These are phyloP conservation scores for Halesus radiatus DNA, from an alignment of 1,140 invertebrate genomes.

Conservation along the genomic window DNA sequence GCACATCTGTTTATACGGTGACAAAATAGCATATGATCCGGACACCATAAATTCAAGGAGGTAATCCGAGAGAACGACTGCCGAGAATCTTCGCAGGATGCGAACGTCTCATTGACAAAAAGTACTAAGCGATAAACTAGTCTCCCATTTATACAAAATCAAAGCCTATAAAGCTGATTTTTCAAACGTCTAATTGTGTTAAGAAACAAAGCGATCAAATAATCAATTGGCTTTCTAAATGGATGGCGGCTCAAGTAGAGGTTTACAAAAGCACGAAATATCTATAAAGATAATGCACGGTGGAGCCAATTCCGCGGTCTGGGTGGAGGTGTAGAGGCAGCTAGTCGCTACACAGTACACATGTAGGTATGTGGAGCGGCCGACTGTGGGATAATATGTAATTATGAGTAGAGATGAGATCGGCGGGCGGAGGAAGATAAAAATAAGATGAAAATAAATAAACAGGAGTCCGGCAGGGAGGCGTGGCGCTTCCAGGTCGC, in stretches of 20 bases:
- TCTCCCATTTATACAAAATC: too few species aligned
- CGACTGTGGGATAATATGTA: constrained; percentile 57
- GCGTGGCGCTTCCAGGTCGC: neutral
- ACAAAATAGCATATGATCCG: too few species aligned
- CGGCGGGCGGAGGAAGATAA: constrained; percentile 51
- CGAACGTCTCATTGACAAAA: too few species aligned
- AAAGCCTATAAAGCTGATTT: too few species aligned
- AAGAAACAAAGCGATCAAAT: neutral
- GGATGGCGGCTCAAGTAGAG: neutral
- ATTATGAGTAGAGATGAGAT: constrained; percentile 56
- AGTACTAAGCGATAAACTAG: too few species aligned
- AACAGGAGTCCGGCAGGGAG: constrained; percentile 40
- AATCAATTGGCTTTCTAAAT: constrained; percentile 15
- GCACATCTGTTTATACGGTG: too few species aligned
- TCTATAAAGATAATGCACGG: constrained; percentile 34
- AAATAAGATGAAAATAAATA: constrained; percentile 55
- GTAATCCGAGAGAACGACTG: too few species aligned
- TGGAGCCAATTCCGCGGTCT: constrained; percentile 34
- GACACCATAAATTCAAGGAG: too few species aligned
- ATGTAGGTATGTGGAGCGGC: constrained; percentile 31
- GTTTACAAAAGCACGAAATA: constrained; percentile 41
- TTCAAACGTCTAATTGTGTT: neutral
- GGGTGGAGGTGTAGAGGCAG: constrained; percentile 29
- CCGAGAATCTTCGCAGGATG: too few species aligned
- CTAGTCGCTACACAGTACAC: too few species aligned